A percentile compares a stretch with the other conserved stretches of the same genome.
Evolutionary conservation across 2,888 invertebrate species (phyloP).

Genomic region (Phalangium opilio): DNA sequence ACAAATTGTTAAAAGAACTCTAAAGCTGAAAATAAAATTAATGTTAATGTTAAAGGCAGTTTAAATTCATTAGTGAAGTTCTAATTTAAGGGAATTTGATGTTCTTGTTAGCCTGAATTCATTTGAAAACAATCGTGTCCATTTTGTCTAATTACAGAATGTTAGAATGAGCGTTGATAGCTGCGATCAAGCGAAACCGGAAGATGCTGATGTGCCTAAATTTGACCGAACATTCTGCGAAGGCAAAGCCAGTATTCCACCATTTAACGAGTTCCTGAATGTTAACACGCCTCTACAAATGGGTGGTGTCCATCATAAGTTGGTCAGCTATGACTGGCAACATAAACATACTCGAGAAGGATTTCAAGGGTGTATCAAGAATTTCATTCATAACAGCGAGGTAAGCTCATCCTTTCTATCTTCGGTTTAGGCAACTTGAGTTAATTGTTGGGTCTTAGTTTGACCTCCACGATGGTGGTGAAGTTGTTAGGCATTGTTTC

Average conservation of each 20-base stretch:
- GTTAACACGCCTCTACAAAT: constrained; percentile 89
- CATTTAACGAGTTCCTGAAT: constrained; percentile 89
- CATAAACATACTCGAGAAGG: constrained; percentile 41
- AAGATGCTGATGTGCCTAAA: constrained; percentile 72
- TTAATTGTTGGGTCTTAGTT: too few species aligned
- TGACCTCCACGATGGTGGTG: too few species aligned
- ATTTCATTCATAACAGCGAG: constrained; percentile 84
- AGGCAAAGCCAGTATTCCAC: constrained; percentile 73
- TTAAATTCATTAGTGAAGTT: too few species aligned
- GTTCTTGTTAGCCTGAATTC: too few species aligned
- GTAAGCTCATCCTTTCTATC: too few species aligned
- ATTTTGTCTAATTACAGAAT: constrained; percentile 35
- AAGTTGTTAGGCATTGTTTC: too few species aligned
- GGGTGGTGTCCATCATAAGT: constrained; percentile 64
- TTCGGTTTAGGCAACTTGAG: too few species aligned
- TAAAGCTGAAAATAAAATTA: too few species aligned
- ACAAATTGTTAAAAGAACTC: too few species aligned
- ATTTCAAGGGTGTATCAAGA: constrained; percentile 90
- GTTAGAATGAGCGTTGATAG: constrained; percentile 84
- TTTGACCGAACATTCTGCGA: constrained; percentile 82
- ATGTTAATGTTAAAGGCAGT: too few species aligned
- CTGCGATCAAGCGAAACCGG: constrained; percentile 74
- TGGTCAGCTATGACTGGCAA: constrained; percentile 19
- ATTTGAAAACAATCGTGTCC: neutral
- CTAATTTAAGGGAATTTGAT: too few species aligned